These are phyloP conservation scores for Onychomys leucogaster DNA, from an alignment of 2,797 vertebrate genomes.

Conservation along the genomic window DNA sequence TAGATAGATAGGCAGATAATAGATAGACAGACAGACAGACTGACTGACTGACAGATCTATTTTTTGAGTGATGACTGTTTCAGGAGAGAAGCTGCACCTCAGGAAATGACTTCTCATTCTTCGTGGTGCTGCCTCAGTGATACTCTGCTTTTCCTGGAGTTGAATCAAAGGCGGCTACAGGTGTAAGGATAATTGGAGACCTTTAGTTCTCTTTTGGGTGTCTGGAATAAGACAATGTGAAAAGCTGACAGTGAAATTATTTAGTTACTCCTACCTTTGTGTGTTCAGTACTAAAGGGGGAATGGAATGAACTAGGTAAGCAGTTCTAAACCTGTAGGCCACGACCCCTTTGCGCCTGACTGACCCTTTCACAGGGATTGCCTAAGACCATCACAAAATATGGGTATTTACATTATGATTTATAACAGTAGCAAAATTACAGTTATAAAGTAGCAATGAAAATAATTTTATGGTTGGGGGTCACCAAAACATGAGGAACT, in stretches of 20 bases:
- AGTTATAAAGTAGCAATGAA: neutral
- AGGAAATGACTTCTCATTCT: neutral
- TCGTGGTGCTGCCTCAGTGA: neutral
- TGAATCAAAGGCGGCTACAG: neutral
- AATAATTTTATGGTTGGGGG: neutral
- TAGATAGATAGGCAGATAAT: neutral
- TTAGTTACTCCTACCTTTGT: neutral
- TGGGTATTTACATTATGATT: neutral
- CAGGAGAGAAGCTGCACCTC: neutral
- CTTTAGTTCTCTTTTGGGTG: neutral
- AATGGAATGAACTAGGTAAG: neutral
- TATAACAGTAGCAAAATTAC: neutral
- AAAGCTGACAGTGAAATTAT: neutral
- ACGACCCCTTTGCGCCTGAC: neutral
- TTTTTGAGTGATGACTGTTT: neutral
- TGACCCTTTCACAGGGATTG: neutral
- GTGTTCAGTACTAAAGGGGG: neutral
- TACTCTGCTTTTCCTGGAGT: neutral
- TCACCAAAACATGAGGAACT: neutral
- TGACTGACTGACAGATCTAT: neutral
- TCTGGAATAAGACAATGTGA: neutral
- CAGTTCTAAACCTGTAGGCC: neutral
- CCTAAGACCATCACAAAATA: neutral
- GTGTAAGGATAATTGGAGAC: neutral
- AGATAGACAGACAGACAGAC: neutral